Evolutionary conservation across 92 coral and sea anemone species (phyloP), one percentile per base, ranked within the genome.

Genomic region (Hydrozoanthus gracilis): DNA sequence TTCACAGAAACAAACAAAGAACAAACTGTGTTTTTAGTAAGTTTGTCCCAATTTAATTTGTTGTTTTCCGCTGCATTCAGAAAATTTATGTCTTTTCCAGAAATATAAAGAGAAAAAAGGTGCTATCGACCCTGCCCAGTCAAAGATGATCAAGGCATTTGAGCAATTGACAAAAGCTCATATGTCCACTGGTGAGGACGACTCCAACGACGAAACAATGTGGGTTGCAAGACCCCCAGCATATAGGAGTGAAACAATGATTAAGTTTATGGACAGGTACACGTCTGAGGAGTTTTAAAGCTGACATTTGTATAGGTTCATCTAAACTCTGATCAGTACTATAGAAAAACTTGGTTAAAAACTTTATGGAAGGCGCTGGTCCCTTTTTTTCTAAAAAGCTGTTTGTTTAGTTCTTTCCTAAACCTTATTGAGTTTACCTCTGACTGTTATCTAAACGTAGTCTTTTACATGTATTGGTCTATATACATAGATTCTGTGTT

Each of bases 171-270:
- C 51, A 44, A 73, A 73, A 73, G 78, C 18, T 17, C 78, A 73
- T 50, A 73, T 73, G 78, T 73, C 78, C 15, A 73, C 51, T n/a
- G 78, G 18, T 51, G 78, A 73, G 44, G 78, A 73, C 44, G 78
- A 73, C 47, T 73, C 78, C 47, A 15, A 47, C 27, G 78, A 73
- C 44, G 51, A n/a, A 35, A 73, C 13, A 16, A 17, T 44, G 51
- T 73, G 78, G 78, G 11, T 73, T 44, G 18, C 78, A 73, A n/a
- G 78, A 51, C 78, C 78, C 47, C 78, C 78, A 73, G 51, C 51
- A 73, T 73, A 73, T 14, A n/a, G 78, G 15, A 73, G 78, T 73
- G 78, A 73, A n/a, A 73, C 78, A 73, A 44, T 73, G 78, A 47
- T 17, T 17, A 73, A 50, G 47, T 73, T 73, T 35, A 44, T 73